phyloP scores from a whole-genome alignment of 1,140 invertebrate genomes.

The fruit fly (Drosophila melanogaster) region Release_6_plus_ISO1_MT NT_037436.4:11357501-11358000 shows the following conservation, averaged over 20 bases:
- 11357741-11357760: background rate
- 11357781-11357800: too few species aligned
- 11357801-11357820: background rate
- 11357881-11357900: constrained; percentile 38
- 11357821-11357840: constrained; percentile 13
- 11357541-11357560: background rate
- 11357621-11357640: background rate
- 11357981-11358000: constrained; percentile 50
- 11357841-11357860: constrained; percentile 4
- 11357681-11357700: too few species aligned
- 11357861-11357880: constrained; percentile 30
- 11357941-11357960: constrained; percentile 38
- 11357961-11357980: constrained; percentile 45
- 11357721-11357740: too few species aligned
- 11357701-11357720: too few species aligned
- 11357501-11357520: constrained; percentile 28
- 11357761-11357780: too few species aligned
- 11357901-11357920: constrained; percentile 39
- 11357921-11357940: constrained; percentile 50
- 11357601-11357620: background rate
- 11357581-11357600: background rate
- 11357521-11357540: constrained; percentile 23
- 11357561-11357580: constrained; percentile 13
- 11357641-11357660: background rate
- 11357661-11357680: too few species aligned